These are phyloP conservation scores for Salvelinus alpinus DNA, from an alignment of 2,113 vertebrate genomes.

Conservation along the genomic window DNA sequence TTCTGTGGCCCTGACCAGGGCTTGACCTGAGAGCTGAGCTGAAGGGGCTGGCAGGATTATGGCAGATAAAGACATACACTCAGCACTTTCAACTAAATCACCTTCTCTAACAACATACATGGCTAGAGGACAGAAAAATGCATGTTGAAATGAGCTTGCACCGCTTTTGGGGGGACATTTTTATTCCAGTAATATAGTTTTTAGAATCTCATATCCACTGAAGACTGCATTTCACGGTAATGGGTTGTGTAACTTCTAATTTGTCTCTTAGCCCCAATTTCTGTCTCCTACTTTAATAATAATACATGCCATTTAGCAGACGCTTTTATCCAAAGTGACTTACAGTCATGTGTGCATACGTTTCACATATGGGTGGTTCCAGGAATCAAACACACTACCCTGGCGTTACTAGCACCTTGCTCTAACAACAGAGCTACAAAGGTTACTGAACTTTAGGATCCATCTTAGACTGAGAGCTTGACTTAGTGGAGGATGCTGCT, in stretches of 20 bases:
- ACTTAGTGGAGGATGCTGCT: not conserved
- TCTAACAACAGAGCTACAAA: not conserved
- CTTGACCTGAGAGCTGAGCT: slow-evolving; percentile 54
- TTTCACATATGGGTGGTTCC: no score
- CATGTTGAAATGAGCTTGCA: not conserved
- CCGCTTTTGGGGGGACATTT: not conserved
- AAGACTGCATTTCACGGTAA: not conserved
- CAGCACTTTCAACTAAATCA: slow-evolving; percentile 35
- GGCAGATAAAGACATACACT: slow-evolving; percentile 57
- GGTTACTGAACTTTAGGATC: not conserved
- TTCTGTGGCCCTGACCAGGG: slow-evolving; percentile 57
- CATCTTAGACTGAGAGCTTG: not conserved
- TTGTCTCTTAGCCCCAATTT: not conserved
- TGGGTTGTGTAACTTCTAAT: not conserved
- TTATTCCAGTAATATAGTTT: not conserved
- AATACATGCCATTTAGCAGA: no score
- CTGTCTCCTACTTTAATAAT: not conserved
- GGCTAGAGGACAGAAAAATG: not conserved
- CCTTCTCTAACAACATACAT: not conserved
- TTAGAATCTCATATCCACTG: not conserved
- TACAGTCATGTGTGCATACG: no score
- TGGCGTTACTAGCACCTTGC: no score
- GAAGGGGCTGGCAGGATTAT: slow-evolving; percentile 38
- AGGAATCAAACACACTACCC: no score
- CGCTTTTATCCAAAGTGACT: no score